Base-by-base conservation (phyloP, 1,140 invertebrate genomes). In the Patella vulgata region DNA sequence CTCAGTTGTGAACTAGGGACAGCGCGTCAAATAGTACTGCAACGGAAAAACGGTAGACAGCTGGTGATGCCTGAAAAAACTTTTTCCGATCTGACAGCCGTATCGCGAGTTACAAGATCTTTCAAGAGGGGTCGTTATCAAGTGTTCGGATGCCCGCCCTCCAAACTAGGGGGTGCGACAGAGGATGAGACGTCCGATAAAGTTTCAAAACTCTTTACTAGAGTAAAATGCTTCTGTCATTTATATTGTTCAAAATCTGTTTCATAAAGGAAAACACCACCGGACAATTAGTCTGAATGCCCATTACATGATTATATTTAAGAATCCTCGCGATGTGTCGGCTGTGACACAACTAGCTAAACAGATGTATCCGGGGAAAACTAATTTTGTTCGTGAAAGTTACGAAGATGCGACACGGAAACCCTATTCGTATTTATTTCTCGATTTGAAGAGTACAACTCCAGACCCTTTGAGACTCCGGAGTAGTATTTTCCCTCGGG, bases 301-400 rank as follows among this genome's bases (percentile, higher is more conserved):
- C 23, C 69, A 65, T n/a, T 70, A 70, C 42, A 40, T 68, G 23
- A 56, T 68, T 6, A 11, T 68, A 9, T 66, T 66, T 27, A 70
- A 63, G 36, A 71, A 71, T 33, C 64, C 57, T 17, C 27, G 52
- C 31, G 61, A 60, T 33, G 27, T 39, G 9, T 44, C 40, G 0
- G 39, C 31, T 40, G 27, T 58, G 27, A 50, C 46, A 39, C 47
- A 28, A 17, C n/a, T 50, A 17, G 46, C 25, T n/a, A 42, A 60
- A 30, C 52, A 59, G n/a, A 63, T 63, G 54, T 63, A 57, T n/a
- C 61, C 61, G 1, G 53, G 46, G 25, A 66, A 61, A 33, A 0
- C 43, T 3, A 42, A 65, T 11, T 33, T 46, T n/a, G 9, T 70
- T 40, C n/a, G 27, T 17, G 50, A 54, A 27, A 39, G 44, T 12